Evolutionary conservation across 2,888 invertebrate genomes (phyloP).

Genomic region (Chesias legatella): DNA sequence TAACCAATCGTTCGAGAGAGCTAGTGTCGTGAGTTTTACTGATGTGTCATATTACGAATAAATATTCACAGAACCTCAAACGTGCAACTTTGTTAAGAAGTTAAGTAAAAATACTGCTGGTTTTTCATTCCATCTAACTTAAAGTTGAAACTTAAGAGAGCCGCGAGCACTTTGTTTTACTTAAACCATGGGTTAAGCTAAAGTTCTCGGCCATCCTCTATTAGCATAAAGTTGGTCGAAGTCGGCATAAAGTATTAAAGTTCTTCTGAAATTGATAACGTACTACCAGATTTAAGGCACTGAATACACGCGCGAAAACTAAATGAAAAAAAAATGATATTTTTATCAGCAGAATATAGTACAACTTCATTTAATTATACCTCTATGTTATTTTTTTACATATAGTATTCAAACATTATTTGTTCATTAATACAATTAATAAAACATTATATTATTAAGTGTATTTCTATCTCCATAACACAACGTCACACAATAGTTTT

Average conservation of each 20-base stretch:
- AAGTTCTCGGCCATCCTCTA: slow-evolving; percentile 57
- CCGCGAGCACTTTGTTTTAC: slow-evolving; percentile 66
- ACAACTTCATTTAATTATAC: too few species aligned
- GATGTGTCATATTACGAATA: too few species aligned
- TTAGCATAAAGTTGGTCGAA: slow-evolving; percentile 66
- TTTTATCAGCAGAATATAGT: too few species aligned
- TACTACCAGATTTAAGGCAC: slow-evolving; percentile 44
- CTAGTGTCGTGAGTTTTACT: too few species aligned
- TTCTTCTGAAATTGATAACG: slow-evolving; percentile 66
- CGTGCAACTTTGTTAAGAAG: slow-evolving; percentile 4
- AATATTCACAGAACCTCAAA: slow-evolving; percentile 1
- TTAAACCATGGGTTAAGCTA: slow-evolving; percentile 61
- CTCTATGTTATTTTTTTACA: too few species aligned
- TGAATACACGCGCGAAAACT: not conserved
- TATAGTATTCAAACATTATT: too few species aligned
- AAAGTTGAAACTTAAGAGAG: slow-evolving; percentile 34
- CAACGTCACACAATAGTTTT: too few species aligned
- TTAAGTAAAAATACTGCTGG: slow-evolving; percentile 40
- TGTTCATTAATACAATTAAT: too few species aligned
- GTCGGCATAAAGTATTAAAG: slow-evolving; percentile 60
- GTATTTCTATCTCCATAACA: too few species aligned
- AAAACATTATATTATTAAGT: too few species aligned
- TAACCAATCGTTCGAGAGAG: too few species aligned
- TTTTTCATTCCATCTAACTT: slow-evolving; percentile 47
- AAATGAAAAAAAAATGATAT: too few species aligned